Base-by-base conservation (phyloP, 2,113 vertebrate species). In the Xyrauchen texanus region DNA sequence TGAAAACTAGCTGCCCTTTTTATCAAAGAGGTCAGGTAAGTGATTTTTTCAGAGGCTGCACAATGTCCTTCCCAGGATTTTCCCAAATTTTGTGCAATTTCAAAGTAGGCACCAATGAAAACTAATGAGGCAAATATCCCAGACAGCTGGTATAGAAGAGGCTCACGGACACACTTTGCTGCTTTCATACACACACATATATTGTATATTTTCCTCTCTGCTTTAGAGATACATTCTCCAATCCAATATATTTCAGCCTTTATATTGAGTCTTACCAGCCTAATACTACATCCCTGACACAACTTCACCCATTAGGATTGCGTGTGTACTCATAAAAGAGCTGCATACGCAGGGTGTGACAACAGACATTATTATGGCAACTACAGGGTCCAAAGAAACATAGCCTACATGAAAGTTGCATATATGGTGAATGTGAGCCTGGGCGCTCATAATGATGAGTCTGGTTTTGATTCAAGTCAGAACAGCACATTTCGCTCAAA, bases 41-140 rank as follows among this genome's bases (percentile, higher is more conserved):
- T 80, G 65, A 55, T 76, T 70, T 70, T 55, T 73, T 77, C 63
- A 57, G 52, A 61, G 68, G 80, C 68, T 61, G 51, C 34, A 79
- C 60, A 55, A 63, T 61, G 76, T 85, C 78, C 75, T 81, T 86
- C 82, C 80, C 87, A 78, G 83, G 79, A 57, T 57, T 81, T 82
- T 84, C 85, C 86, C 82, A 84, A 65, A 10, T 85, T 86, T 61
- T 44, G 62, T 65, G 63, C 68, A 52, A 58, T 72, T 82, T 85
- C 76, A 83, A 85, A 85, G 69, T 76, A 81, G 58, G 71, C 74
- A 63, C 61, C 68, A 69, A 85, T 60, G 80, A 61, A 52, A 34
- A 79, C 68, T 85, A 85, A 88, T 87, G 79, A 85, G 85, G 83
- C 76, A 87, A 81, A 88, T 88, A 87, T 86, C 84, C 81, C 80